Percentiles rank a stretch among this genome's conserved stretches.
Evolutionary conservation across 64 coral and sea anemone genomes (phyloP).

Genomic region (Pachyseris speciosa): DNA sequence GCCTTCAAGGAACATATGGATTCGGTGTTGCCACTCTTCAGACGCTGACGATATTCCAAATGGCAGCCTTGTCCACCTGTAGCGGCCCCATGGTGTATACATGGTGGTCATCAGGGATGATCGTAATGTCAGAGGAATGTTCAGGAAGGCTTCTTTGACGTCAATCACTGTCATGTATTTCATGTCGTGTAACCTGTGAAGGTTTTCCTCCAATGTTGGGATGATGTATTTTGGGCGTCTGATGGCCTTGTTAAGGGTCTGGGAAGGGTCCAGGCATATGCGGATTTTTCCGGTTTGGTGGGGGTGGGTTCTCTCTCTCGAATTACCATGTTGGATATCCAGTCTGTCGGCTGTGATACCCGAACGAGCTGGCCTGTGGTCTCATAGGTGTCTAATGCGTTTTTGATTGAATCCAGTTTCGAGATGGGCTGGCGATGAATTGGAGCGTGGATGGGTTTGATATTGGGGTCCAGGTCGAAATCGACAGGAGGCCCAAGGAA

Average conservation of each 20-base stretch:
- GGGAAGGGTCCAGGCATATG: neutral
- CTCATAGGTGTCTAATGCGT: constrained; percentile 35
- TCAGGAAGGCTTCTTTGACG: constrained; percentile 35
- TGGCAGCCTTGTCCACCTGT: constrained; percentile 24
- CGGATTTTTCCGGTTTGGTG: neutral
- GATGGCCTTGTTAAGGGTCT: constrained; percentile 57
- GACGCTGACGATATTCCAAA: constrained; percentile 62
- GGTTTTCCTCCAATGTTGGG: constrained; percentile 38
- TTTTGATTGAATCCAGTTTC: constrained; percentile 42
- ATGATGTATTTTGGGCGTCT: constrained; percentile 45
- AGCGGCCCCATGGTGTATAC: constrained; percentile 49
- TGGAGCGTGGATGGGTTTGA: constrained; percentile 47
- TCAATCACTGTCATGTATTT: constrained; percentile 56
- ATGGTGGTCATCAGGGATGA: constrained; percentile 62
- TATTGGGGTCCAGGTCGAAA: neutral
- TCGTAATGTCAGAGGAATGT: constrained; percentile 26
- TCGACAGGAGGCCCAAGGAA: constrained; percentile 39
- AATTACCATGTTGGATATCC: constrained; percentile 42
- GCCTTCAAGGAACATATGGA: constrained; percentile 30
- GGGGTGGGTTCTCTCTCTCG: neutral
- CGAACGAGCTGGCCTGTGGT: constrained; percentile 34
- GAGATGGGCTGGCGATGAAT: constrained; percentile 45
- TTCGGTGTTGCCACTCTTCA: constrained; percentile 50
- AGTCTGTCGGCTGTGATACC: constrained; percentile 42
- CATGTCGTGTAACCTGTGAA: constrained; percentile 39